phyloP scores from a whole-genome alignment of 2,888 invertebrate genomes.

The Eupsilia transversa region DNA sequence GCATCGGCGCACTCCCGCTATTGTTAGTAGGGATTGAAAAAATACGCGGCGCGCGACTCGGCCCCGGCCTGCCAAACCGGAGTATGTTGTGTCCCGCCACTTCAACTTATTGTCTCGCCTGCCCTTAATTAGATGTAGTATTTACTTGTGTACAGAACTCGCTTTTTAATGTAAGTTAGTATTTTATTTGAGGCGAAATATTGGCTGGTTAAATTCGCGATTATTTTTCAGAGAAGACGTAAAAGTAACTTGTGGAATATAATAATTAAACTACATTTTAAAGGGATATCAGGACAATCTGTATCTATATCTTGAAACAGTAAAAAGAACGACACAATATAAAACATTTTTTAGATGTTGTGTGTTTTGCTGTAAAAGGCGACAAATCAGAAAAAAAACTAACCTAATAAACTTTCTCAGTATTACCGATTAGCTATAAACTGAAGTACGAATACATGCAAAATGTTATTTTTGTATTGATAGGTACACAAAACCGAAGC shows the following conservation, averaged over 20 bases:
- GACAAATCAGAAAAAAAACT: not conserved
- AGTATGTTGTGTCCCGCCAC: conserved; percentile 59
- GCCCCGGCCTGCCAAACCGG: conserved; percentile 64
- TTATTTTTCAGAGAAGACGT: not conserved
- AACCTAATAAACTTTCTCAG: too few species aligned
- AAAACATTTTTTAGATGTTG: not conserved
- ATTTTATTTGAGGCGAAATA: conserved; percentile 4
- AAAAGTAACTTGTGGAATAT: not conserved
- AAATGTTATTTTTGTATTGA: not conserved
- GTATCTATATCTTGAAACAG: not conserved
- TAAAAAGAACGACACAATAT: not conserved
- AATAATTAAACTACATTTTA: not conserved
- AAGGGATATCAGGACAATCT: not conserved
- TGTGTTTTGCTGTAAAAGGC: not conserved
- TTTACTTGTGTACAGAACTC: conserved; percentile 48
- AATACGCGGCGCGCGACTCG: conserved; percentile 58
- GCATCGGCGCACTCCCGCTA: conserved; percentile 69
- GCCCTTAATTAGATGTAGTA: conserved; percentile 60
- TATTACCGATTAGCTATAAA: not conserved
- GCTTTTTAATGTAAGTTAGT: conserved; percentile 16
- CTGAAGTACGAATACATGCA: not conserved
- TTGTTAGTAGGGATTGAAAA: conserved; percentile 74
- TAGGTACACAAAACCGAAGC: not conserved
- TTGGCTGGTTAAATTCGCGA: not conserved
- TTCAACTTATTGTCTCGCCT: conserved; percentile 58